A percentile compares a stretch with the other conserved stretches of the same genome.
These are phyloP conservation scores for Porites rus DNA, from an alignment of 92 coral and sea anemone species.

Conservation along the genomic window DNA sequence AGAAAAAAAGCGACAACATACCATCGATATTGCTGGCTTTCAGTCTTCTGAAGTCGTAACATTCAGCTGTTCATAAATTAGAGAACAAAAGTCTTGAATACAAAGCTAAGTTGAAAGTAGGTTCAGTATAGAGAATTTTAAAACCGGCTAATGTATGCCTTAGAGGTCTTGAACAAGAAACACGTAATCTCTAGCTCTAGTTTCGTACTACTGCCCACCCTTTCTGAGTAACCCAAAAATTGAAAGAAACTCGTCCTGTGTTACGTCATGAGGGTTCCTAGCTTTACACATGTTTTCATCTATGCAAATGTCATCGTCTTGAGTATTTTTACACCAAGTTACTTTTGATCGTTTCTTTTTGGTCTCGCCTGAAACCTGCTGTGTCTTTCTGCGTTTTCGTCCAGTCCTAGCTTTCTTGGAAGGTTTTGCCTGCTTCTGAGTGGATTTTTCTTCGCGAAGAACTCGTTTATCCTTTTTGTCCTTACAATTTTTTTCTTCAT, in stretches of 20 bases:
- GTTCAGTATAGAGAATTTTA: too few species aligned
- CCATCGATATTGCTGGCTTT: too few species aligned
- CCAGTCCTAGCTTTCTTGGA: constrained; percentile 2
- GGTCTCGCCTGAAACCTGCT: background rate
- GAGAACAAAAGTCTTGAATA: too few species aligned
- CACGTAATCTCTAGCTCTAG: background rate
- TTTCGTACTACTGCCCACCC: background rate
- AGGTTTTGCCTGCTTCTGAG: background rate
- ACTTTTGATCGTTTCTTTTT: background rate
- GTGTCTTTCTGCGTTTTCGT: background rate
- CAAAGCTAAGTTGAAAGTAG: too few species aligned
- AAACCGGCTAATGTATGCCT: too few species aligned
- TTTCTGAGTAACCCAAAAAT: constrained; percentile 18
- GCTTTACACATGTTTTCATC: constrained; percentile 16
- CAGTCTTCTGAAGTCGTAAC: too few species aligned
- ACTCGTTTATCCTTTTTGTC: background rate
- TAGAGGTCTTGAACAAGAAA: too few species aligned
- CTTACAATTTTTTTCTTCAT: background rate
- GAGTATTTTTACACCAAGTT: background rate
- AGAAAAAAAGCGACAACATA: too few species aligned
- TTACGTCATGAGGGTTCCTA: constrained; percentile 19
- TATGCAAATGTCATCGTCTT: background rate
- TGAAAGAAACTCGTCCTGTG: constrained; percentile 40
- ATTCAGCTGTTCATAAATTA: too few species aligned
- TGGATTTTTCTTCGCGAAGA: background rate